Evolutionary conservation across 2,888 invertebrate species (phyloP).

Genomic region (Dynastes tityus): DNA sequence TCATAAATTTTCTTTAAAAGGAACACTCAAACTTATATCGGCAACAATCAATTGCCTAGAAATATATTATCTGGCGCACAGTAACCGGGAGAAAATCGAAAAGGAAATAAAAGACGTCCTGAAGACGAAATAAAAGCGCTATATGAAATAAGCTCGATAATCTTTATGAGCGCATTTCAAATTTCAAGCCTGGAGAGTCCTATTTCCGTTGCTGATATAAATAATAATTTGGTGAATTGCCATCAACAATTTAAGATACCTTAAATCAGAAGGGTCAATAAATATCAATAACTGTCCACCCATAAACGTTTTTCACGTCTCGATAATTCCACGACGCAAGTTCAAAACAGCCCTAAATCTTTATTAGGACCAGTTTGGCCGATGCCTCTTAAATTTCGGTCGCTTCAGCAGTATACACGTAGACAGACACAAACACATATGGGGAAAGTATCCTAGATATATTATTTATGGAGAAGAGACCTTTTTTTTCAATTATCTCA

Average conservation of each 20-base stretch:
- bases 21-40: background rate
- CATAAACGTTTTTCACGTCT: constrained; percentile 47
- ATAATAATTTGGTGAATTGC: constrained; percentile 59
- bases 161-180: constrained; percentile 13
- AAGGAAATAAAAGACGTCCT: background rate
- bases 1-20: background rate
- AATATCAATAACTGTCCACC: constrained; percentile 63
- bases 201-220: constrained; percentile 52
- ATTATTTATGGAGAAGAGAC: constrained; percentile 22
- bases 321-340: constrained; percentile 52
- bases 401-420: constrained; percentile 14
- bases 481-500: constrained; percentile 21
- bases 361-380: constrained; percentile 53
- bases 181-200: constrained; percentile 9
- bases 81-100: background rate
- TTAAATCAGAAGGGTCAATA: constrained; percentile 61
- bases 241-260: constrained; percentile 59
- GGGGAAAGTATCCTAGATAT: constrained; percentile 1
- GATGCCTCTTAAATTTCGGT: constrained; percentile 30
- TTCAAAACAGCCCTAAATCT: constrained; percentile 59
- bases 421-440: background rate
- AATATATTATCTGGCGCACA: background rate
- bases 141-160: constrained; percentile 29
- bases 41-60: background rate
- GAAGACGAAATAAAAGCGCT: constrained; percentile 8